These are phyloP conservation scores for Sycophaga agraensis DNA, from an alignment of 1,140 invertebrate genomes.

Conservation along the genomic window DNA sequence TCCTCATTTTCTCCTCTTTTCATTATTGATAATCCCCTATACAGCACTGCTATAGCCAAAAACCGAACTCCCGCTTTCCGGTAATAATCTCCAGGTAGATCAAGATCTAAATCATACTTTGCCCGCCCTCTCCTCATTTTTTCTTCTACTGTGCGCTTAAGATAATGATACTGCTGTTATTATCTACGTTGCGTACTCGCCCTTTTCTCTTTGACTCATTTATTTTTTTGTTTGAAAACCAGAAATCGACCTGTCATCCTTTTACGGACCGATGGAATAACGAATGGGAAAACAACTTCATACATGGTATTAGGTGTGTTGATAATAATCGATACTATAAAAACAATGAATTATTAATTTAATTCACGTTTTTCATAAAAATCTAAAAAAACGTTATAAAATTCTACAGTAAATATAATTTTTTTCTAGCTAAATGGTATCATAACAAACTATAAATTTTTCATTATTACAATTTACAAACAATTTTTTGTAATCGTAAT, in stretches of 20 bases:
- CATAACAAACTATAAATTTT: too few relatives aligned
- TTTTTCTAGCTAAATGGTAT: too few relatives aligned
- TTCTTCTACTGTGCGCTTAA: conserved; percentile 17
- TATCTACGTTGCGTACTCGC: background rate
- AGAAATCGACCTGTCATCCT: conserved; percentile 16
- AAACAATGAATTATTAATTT: too few relatives aligned
- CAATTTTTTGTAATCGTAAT: too few relatives aligned
- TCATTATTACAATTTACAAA: too few relatives aligned
- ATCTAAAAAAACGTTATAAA: too few relatives aligned
- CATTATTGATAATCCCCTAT: conserved; percentile 24
- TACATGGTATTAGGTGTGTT: too few relatives aligned
- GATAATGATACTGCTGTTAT: conserved; percentile 30
- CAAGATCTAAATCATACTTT: conserved; percentile 31
- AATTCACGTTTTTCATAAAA: too few relatives aligned
- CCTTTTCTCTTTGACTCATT: background rate
- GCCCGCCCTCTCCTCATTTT: conserved; percentile 10
- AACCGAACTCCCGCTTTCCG: conserved; percentile 18
- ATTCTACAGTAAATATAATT: too few relatives aligned
- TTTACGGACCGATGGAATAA: background rate
- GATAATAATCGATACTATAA: too few relatives aligned
- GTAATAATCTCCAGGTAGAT: conserved; percentile 29
- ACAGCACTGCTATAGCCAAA: background rate
- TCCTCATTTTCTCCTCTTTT: background rate
- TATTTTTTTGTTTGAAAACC: conserved; percentile 12
- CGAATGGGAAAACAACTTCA: background rate